A percentile compares a stretch with the other conserved stretches of the same genome.
These are phyloP conservation scores for Anguilla rostrata DNA, from an alignment of 2,113 vertebrate species.

Conservation along the genomic window DNA sequence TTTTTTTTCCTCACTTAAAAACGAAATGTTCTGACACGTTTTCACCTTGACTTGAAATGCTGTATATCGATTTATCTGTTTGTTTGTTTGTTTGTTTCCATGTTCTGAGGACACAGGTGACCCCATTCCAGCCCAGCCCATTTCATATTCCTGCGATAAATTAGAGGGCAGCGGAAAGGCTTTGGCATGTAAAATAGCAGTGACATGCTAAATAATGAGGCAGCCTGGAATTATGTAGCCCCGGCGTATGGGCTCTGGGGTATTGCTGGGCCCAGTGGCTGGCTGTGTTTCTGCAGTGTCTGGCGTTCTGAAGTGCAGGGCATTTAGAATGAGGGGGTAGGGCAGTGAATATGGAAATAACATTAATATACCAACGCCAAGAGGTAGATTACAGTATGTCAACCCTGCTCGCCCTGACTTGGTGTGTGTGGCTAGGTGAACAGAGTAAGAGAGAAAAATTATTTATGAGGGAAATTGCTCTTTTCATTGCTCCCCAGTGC, in stretches of 20 bases:
- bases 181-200: slow-evolving; percentile 82
- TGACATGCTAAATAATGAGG: slow-evolving; percentile 85
- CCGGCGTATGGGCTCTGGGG: slow-evolving; percentile 63
- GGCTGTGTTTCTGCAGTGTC: slow-evolving; percentile 43
- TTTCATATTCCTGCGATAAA: slow-evolving; percentile 77
- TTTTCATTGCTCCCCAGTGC: slow-evolving; percentile 68
- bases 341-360: slow-evolving; percentile 73
- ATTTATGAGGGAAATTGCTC: slow-evolving; percentile 67
- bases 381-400: slow-evolving; percentile 73
- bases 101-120: slow-evolving; percentile 63
- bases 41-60: slow-evolving; percentile 79
- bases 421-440: slow-evolving; percentile 58
- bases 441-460: slow-evolving; percentile 63
- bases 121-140: slow-evolving; percentile 68
- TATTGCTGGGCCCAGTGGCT: slow-evolving; percentile 60
- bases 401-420: slow-evolving; percentile 53
- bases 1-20: slow-evolving; percentile 26
- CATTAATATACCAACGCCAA: slow-evolving; percentile 73
- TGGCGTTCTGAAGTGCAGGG: slow-evolving; percentile 27
- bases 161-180: slow-evolving; percentile 71
- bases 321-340: slow-evolving; percentile 19
- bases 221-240: slow-evolving; percentile 68
- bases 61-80: slow-evolving; percentile 29
- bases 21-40: slow-evolving; percentile 62
- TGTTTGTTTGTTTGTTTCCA: slow-evolving; percentile 49